phyloP scores from a whole-genome alignment of 2,888 invertebrate species.

The Coecobrya sp. region DNA sequence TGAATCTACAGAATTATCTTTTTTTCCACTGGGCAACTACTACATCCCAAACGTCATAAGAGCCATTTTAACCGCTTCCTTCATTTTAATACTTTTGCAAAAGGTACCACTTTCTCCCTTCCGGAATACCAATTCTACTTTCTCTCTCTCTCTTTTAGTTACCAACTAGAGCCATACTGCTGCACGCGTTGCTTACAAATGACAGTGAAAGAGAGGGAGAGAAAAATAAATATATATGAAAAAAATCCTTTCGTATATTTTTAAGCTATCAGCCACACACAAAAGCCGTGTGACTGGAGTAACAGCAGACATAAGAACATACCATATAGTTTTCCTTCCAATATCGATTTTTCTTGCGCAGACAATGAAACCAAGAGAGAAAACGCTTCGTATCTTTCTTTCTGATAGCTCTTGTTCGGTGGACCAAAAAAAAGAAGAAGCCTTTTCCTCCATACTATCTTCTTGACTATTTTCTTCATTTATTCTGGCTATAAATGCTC shows the following conservation, averaged over 20 bases:
- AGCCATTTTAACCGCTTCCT: no score
- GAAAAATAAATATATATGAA: conserved; percentile 14
- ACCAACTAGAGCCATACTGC: no score
- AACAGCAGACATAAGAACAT: neutral
- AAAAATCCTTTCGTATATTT: no score
- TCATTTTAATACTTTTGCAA: no score
- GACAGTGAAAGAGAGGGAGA: conserved; percentile 46
- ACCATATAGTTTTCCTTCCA: neutral
- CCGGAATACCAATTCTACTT: no score
- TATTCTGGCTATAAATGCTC: neutral
- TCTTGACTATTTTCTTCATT: neutral
- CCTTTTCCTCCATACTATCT: neutral
- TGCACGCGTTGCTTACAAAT: conserved; percentile 63
- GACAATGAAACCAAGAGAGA: neutral
- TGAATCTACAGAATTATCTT: no score
- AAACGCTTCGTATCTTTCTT: neutral
- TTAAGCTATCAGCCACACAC: neutral
- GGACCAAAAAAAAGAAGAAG: conserved; percentile 2
- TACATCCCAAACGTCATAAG: no score
- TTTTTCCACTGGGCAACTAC: no score
- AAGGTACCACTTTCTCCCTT: no score
- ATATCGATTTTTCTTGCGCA: conserved; percentile 39
- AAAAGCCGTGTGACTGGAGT: neutral
- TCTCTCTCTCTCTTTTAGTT: no score
- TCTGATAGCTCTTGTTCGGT: conserved; percentile 8